phyloP scores from a whole-genome alignment of 2,113 vertebrate genomes.

The Patagioenas fasciata region DNA sequence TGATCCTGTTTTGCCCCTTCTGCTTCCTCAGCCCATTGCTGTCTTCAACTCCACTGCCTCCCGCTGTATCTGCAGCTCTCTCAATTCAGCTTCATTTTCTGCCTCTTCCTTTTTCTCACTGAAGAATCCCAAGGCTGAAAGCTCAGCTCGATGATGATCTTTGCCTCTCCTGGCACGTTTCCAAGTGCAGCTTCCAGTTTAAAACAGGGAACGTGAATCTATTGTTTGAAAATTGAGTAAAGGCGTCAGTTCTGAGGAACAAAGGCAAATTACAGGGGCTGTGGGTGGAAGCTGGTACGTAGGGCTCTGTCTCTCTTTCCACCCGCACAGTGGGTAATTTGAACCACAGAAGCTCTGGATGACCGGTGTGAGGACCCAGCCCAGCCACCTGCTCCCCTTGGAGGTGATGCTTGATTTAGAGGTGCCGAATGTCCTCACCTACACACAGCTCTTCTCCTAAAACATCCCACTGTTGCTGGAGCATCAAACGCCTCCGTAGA shows the following conservation, averaged over 20 bases:
- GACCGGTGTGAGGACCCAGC: neutral
- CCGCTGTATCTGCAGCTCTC: neutral
- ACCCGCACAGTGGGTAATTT: neutral
- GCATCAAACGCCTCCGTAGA: neutral
- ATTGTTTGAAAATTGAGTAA: neutral
- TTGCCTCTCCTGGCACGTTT: neutral
- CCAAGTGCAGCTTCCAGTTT: neutral
- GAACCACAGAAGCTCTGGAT: neutral
- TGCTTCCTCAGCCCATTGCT: neutral
- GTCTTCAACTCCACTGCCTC: neutral
- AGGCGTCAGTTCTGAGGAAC: neutral
- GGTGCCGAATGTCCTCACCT: neutral
- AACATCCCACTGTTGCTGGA: neutral
- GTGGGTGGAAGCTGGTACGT: neutral
- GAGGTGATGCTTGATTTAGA: neutral
- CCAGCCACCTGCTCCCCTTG: neutral
- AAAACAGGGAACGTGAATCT: neutral
- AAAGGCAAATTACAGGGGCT: accelerated
- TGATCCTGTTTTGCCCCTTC: neutral
- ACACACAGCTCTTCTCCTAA: neutral
- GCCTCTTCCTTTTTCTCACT: neutral
- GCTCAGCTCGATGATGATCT: neutral
- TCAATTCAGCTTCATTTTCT: neutral
- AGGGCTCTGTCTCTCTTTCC: neutral
- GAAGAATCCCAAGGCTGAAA: neutral